Base-by-base conservation (phyloP, 2,797 vertebrate species). In the Sternarchorhynchus goeldii region DNA sequence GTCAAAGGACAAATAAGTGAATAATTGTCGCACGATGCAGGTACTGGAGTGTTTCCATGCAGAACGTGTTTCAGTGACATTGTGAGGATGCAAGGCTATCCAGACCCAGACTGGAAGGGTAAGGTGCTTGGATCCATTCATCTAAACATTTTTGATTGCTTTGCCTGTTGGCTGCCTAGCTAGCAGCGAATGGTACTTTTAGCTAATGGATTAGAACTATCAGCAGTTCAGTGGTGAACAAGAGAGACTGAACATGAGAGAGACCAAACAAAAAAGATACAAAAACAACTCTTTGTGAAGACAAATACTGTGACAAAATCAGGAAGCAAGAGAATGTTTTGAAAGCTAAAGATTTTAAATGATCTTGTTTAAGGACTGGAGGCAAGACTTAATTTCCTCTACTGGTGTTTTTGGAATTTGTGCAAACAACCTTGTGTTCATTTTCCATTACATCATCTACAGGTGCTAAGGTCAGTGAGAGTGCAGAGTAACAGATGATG, bases 401-500 rank as follows among this genome's bases (percentile, higher is more conserved):
- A 12, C 45, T 50, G 1, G 45, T 59, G 63, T 80, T 78, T 41
- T 67, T 21, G 32, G 50, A 74, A 73, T 81, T 65, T 73, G 59
- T 7, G 45, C 45, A 56, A 73, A 71, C 69, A 72, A 3, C 36
- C 74, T 64, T 56, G 69, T 78, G 58, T 71, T 75, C 58, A 59
- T 64, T 71, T 71, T 62, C 60, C 32, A 69, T 63, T 80, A 75
- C 45, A 50, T 50, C 45, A 50, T 50, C 8, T 50, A 14, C 10
- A 80, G 74, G 72, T 69, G 78, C 72, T 70, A 62, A 56, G 72
- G 65, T 36, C 62, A 75, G 60, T 78, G 66, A 55, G 74, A 56
- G 50, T 60, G 60, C 67, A 34, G 78, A 82, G 60, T 74, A 67
- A 80, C 76, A 77, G 62, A 65, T 71, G 78, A 67, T 76, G 68